Conservation (phyloP, 2,113 vertebrate genomes). For the Nicator chloris region DNA sequence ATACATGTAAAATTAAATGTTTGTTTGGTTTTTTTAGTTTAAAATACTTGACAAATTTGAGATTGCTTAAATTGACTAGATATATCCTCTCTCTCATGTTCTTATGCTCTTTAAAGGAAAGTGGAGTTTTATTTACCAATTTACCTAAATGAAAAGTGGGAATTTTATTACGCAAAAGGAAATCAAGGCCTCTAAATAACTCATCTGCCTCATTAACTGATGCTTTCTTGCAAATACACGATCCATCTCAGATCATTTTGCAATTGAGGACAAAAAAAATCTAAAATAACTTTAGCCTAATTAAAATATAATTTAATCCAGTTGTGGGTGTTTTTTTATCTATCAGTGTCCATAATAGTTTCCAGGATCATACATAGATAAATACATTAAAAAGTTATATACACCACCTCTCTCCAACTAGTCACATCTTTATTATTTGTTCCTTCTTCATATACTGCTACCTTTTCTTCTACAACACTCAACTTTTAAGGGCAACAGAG, state of each 20-base stretch:
- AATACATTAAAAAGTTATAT: background rate
- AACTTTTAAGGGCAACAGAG: conserved; percentile 38
- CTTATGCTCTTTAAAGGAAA: conserved; percentile 17
- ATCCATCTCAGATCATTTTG: background rate
- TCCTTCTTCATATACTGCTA: conserved; percentile 1
- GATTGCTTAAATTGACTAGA: conserved; percentile 15
- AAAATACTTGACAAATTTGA: conserved; percentile 34
- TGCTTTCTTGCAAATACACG: background rate
- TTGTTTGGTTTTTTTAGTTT: background rate
- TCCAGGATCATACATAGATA: background rate
- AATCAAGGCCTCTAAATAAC: background rate
- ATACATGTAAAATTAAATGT: background rate
- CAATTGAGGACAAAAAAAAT: background rate
- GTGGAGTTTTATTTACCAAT: conserved; percentile 34
- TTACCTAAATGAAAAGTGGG: conserved; percentile 13
- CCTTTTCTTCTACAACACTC: conserved; percentile 33
- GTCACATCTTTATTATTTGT: background rate
- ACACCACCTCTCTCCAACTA: background rate
- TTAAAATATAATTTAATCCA: conserved; percentile 3
- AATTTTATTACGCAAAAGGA: conserved; percentile 42
- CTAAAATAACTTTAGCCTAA: background rate
- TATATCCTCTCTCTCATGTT: background rate
- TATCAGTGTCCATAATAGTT: background rate
- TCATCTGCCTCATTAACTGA: background rate
- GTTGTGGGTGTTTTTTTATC: background rate